Evolutionary conservation across 37 sponge, comb jelly and placozoan genomes (phyloP).

Genomic region (Halichondria panicea): DNA sequence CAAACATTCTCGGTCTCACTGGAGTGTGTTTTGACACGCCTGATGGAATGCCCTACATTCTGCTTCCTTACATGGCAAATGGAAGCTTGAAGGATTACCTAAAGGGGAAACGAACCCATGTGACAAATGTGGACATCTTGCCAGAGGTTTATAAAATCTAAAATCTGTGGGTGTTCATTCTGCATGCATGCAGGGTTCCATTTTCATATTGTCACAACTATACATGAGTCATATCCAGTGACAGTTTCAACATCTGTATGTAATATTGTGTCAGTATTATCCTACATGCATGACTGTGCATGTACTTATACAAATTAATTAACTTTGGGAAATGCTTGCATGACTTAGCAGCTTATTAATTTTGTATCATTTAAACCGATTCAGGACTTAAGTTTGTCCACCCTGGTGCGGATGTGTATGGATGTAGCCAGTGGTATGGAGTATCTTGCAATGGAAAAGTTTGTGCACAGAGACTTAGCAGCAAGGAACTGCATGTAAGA

Average conservation of each 20-base stretch:
- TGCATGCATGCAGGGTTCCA: no score
- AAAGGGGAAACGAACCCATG: not conserved
- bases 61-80: slow-evolving; percentile 35
- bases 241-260: no score
- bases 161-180: no score
- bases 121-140: not conserved
- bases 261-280: no score
- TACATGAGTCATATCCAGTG: no score
- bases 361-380: not conserved
- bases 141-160: slow-evolving; percentile 21
- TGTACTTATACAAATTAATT: not conserved
- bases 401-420: slow-evolving; percentile 3
- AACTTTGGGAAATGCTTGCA: not conserved
- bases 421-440: slow-evolving; percentile 26
- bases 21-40: slow-evolving; percentile 38
- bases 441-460: not conserved
- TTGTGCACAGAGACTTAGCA: slow-evolving; percentile 18
- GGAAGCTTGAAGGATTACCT: slow-evolving; percentile 31
- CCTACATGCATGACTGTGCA: not conserved
- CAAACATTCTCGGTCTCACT: slow-evolving; percentile 21
- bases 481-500: slow-evolving; percentile 23
- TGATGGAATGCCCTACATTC: slow-evolving; percentile 20
- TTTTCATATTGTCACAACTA: no score
- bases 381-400: not conserved
- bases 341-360: not conserved